Conservation (phyloP, 2,113 vertebrate genomes). For the Lipophrys pholis region DNA sequence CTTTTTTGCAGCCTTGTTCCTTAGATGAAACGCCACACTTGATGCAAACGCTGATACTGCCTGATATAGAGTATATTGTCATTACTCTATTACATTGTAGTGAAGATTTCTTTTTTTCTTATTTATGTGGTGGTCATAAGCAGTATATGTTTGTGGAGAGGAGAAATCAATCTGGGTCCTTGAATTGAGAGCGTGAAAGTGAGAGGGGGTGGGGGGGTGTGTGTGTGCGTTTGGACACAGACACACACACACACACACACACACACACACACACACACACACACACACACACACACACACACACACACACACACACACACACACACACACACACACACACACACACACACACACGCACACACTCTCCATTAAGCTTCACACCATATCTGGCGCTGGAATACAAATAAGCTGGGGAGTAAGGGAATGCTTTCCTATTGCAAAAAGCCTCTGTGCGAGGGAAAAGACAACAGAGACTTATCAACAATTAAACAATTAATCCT, state of each 20-base stretch:
- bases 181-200: conserved; percentile 20
- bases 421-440: conserved; percentile 32
- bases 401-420: conserved; percentile 34
- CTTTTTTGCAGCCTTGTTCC: not conserved
- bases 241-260: too few relatives aligned
- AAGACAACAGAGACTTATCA: conserved; percentile 48
- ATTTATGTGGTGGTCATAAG: conserved; percentile 16
- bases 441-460: conserved; percentile 13
- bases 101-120: conserved; percentile 18
- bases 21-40: not conserved
- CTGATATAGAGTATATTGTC: too few relatives aligned
- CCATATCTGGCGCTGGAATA: conserved; percentile 25
- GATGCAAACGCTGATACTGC: conserved; percentile 1
- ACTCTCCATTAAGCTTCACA: conserved; percentile 20
- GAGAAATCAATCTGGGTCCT: conserved; percentile 45
- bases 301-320: too few relatives aligned
- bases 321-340: too few relatives aligned
- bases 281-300: too few relatives aligned
- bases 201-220: not conserved
- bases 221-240: too few relatives aligned
- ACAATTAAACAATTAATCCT: conserved; percentile 53
- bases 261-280: too few relatives aligned
- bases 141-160: conserved; percentile 1
- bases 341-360: too few relatives aligned
- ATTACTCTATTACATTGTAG: too few relatives aligned